phyloP scores from a whole-genome alignment of 2,888 invertebrate species.

The Patella pellucida region DNA sequence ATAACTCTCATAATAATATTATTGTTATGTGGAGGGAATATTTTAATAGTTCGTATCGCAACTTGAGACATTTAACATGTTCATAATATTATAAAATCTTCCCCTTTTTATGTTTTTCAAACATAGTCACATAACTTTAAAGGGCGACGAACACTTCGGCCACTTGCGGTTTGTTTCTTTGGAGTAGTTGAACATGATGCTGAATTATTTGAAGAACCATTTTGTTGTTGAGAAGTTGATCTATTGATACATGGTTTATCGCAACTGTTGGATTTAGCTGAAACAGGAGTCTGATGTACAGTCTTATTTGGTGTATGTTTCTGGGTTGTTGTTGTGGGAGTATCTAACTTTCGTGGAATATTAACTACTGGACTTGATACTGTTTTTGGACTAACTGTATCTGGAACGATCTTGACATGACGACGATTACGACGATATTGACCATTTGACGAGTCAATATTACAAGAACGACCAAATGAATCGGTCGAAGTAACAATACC shows the following conservation, averaged over 20 bases:
- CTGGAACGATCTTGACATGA: neutral
- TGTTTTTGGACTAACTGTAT: neutral
- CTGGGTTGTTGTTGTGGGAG: neutral
- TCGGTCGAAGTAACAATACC: neutral
- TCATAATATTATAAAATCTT: neutral
- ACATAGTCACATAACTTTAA: neutral
- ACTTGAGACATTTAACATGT: neutral
- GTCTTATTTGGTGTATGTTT: neutral
- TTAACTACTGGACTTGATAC: neutral
- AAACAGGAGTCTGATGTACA: neutral
- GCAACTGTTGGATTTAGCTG: neutral
- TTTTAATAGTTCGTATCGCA: too few relatives aligned
- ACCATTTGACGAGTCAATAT: neutral
- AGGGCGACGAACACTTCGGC: neutral
- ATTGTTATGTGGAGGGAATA: neutral
- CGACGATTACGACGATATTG: neutral
- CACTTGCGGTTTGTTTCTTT: neutral
- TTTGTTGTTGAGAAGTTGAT: neutral
- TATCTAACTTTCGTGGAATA: neutral
- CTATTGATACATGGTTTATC: too few relatives aligned
- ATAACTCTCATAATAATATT: too few relatives aligned
- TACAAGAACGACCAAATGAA: neutral
- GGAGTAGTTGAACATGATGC: neutral
- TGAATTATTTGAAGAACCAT: neutral
- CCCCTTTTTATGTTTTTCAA: neutral